These are phyloP conservation scores for Bubo scandiacus DNA, from an alignment of 2,113 vertebrate species.

Conservation along the genomic window DNA sequence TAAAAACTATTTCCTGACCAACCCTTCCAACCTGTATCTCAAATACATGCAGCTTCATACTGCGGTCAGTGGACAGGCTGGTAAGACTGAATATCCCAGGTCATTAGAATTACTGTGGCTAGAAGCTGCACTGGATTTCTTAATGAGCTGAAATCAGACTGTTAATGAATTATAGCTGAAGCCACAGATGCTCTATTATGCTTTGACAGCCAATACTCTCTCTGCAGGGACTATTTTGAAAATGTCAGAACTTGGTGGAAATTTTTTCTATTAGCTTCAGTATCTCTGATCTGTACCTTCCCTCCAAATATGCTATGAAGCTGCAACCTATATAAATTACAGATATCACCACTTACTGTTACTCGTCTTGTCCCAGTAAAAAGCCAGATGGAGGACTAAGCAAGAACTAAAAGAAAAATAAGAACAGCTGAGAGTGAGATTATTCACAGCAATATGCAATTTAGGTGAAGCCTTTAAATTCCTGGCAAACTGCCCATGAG, in stretches of 20 bases:
- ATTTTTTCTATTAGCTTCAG: neutral
- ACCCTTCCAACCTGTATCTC: neutral
- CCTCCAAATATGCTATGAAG: neutral
- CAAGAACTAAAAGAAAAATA: neutral
- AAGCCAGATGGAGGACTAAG: neutral
- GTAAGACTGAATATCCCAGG: neutral
- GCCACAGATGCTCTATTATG: neutral
- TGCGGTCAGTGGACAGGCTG: neutral
- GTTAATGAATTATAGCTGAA: neutral
- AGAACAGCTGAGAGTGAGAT: slow-evolving; percentile 1
- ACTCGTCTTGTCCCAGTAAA: neutral
- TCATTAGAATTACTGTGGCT: neutral
- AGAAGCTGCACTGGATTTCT: neutral
- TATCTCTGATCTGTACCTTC: neutral
- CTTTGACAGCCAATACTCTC: neutral
- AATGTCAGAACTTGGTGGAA: neutral
- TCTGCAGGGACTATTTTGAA: neutral
- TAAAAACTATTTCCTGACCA: neutral
- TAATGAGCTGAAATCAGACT: neutral
- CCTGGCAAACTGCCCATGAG: neutral
- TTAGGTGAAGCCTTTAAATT: neutral
- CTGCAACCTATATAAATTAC: neutral
- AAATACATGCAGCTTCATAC: neutral
- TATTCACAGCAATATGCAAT: neutral
- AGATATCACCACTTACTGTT: neutral